Base-by-base conservation (phyloP, 2,797 vertebrate species). In the Rhadinocentrus ornatus region DNA sequence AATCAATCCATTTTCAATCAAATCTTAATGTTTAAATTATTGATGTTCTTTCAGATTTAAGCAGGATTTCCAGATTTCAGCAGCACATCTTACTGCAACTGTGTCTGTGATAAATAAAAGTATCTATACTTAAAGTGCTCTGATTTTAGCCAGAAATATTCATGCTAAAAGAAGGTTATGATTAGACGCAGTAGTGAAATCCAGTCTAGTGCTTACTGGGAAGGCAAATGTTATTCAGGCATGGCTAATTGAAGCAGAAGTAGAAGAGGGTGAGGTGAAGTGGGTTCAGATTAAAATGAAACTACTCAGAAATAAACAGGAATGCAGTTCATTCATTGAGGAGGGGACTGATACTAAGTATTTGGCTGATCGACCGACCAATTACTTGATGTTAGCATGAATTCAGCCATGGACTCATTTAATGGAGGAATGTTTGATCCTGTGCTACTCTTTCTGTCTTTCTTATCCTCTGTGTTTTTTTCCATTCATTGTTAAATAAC, bases 401-500 rank as follows among this genome's bases (percentile, higher is more conserved):
- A 27, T 13, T 24, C 50, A 52, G 50, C 50, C 50, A 24, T 26
- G 50, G 13, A 27, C 12, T 52, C 3, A 6, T 26, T 52, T 52
- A 24, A 52, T 1, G 22, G 0, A 52, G 13, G 24, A 15, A 53
- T 52, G 24, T 53, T 53, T 26, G 50, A 24, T 72, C 18, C 48
- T 9, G 46, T 0, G 15, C 34, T 67, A 31, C 34, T 57, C 32
- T 73, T 75, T 22, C 20, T 48, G 46, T 61, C 60, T 74, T 62
- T 67, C n/a, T 52, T 12, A 4, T 57, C 41, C 29, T 44, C 44
- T 20, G 16, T 46, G 20, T 46, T 70, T 20, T n/a, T 74, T 13
- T 78, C 76, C 78, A 85, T 76, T 86, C 80, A 83, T 73, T 81
- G 75, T 39, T 46, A 82, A 41, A 78, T 68, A 15, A 59, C 29